phyloP scores from a whole-genome alignment of 2,888 invertebrate species.

The Phyllotreta striolata region DNA sequence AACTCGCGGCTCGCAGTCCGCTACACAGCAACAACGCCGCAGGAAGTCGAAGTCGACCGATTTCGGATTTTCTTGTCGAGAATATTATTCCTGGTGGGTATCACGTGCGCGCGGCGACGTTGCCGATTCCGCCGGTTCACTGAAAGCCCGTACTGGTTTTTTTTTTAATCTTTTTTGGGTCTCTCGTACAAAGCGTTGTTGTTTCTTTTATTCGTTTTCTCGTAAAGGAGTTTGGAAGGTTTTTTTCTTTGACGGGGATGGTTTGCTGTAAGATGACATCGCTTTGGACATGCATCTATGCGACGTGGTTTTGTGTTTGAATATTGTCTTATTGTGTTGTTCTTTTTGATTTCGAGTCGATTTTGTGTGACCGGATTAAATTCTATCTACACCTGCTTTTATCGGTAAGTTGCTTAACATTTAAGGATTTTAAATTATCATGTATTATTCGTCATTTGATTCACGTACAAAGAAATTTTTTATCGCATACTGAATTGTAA shows the following conservation, averaged over 20 bases:
- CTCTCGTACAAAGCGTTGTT: too few species aligned
- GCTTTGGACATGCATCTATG: not conserved
- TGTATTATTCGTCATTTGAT: too few species aligned
- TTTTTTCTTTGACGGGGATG: not conserved
- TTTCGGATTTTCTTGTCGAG: too few species aligned
- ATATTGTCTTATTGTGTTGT: constrained; percentile 3
- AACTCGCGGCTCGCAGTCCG: constrained; percentile 9
- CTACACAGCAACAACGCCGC: not conserved
- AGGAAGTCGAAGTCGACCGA: too few species aligned
- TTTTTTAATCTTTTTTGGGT: constrained; percentile 39
- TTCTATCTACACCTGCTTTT: constrained; percentile 5
- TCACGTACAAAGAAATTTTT: too few species aligned
- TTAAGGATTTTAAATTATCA: too few species aligned
- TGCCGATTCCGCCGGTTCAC: constrained; percentile 9
- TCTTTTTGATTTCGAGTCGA: constrained; percentile 13
- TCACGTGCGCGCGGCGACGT: constrained; percentile 23
- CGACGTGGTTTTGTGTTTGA: constrained; percentile 9
- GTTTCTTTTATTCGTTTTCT: not conserved
- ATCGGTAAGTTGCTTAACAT: constrained; percentile 12
- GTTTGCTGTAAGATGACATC: constrained; percentile 6
- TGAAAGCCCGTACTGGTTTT: constrained; percentile 39
- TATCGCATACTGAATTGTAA: too few species aligned
- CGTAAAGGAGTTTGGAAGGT: not conserved
- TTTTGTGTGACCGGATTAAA: not conserved
- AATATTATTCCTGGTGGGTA: too few species aligned